Evolutionary conservation across 1,140 invertebrate species (phyloP), one percentile per base, ranked within the genome.

Genomic region (Tetramorium alpestre): DNA sequence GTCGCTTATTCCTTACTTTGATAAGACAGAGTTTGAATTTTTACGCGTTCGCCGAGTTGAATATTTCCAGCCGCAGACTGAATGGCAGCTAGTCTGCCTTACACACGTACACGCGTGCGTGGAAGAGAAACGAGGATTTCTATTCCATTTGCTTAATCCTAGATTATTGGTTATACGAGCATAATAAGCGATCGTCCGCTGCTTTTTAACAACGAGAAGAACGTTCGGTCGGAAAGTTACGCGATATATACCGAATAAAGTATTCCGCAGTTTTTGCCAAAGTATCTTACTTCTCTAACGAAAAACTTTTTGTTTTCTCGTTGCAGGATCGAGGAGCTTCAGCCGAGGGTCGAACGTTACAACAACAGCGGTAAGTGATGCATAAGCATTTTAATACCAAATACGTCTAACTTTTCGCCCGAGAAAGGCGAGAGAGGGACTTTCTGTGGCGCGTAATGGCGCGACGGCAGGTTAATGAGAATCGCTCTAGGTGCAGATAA

Each of bases 1-100:
- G 88, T 85, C 89, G 75, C 85, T 90, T 90, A 90, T 87, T 90
- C 89, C 86, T 87, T 87, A 87, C 77, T 72, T 78, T 64, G 89
- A 89, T 89, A 88, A 87, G 87, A 87, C 75, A 70, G 28, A 58
- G 80, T 69, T 54, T 69, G 80, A 89, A 87, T 90, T 90, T 89
- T 89, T 85, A 90, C 85, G 64, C 58, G 86, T 64, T 76, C 70
- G 58, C 16, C n/a, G 58, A 7, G n/a, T 69, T 64, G 33, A 56
- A 80, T 77, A 64, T 60, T n/a, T 41, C 28, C 73, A 16, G n/a
- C 11, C 22, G 58, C 44, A 28, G 28, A 16, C 51, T 38, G 64
- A 86, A 72, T 41, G 11, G 60, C 49, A 28, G 33, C 33, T 33
- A 33, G 65, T 72, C 47, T 38, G 13, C n/a, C 25, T 38, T 16